These are phyloP conservation scores for Cromileptes altivelis DNA, from an alignment of 2,113 vertebrate genomes.

Conservation along the genomic window DNA sequence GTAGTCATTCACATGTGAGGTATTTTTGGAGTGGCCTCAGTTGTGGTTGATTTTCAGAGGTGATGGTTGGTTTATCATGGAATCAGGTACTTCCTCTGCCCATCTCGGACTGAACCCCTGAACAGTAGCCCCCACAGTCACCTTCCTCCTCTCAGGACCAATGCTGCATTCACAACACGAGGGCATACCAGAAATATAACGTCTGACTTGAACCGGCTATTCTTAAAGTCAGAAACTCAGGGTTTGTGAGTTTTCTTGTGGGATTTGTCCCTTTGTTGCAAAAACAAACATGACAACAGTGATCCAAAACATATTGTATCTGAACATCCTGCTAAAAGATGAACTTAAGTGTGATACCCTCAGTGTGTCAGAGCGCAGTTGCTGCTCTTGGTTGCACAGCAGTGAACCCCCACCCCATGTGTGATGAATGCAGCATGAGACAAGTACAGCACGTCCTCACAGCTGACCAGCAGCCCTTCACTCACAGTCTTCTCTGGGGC, in stretches of 20 bases:
- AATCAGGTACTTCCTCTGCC: slow-evolving; percentile 46
- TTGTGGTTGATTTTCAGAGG: slow-evolving; percentile 29
- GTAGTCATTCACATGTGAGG: slow-evolving; percentile 17
- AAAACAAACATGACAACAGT: neutral
- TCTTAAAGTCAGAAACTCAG: slow-evolving; percentile 50
- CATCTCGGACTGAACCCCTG: slow-evolving; percentile 18
- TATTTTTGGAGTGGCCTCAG: slow-evolving; percentile 22
- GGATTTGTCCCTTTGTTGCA: slow-evolving; percentile 19
- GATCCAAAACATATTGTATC: neutral
- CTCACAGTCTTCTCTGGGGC: slow-evolving; percentile 61
- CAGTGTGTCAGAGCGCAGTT: slow-evolving; percentile 25
- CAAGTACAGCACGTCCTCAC: slow-evolving; percentile 46
- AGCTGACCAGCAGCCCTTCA: slow-evolving; percentile 64
- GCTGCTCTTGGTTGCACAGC: neutral
- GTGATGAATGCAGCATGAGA: slow-evolving; percentile 69
- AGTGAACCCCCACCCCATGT: neutral
- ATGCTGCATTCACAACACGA: slow-evolving; percentile 69
- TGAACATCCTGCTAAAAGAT: neutral
- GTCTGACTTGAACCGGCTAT: slow-evolving; percentile 23
- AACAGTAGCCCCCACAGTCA: slow-evolving; percentile 32
- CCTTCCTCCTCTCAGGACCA: slow-evolving; percentile 65
- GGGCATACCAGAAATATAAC: slow-evolving; percentile 16
- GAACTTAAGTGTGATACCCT: neutral
- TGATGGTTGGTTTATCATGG: slow-evolving; percentile 11
- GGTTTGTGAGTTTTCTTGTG: slow-evolving; percentile 30